Evolutionary conservation across 2,113 vertebrate genomes (phyloP), one percentile per base, ranked within the genome.

Genomic region (Eptatretus burgeri): DNA sequence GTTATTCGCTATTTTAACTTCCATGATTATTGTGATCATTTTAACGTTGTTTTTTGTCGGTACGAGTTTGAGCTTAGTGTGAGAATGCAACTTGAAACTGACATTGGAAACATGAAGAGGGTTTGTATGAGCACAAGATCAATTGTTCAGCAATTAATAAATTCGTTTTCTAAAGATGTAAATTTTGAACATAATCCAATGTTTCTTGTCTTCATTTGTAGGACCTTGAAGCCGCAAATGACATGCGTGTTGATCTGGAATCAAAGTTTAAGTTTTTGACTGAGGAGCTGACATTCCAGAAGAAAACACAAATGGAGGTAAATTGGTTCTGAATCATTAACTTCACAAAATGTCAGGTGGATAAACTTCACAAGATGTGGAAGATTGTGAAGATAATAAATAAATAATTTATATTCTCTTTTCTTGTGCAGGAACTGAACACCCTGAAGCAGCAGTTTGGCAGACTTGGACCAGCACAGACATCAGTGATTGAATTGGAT

Each of bases 31-130:
- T 41, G 27, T 41, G 27, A 41, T 41, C 27, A 7, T 41, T 41
- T 41, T 7, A 41, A 41, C 7, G 27, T 3, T 41, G 27, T 41
- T 41, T 41, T 7, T 63, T 67, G 50, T 63, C 75, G 74, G 69
- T 65, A 69, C 64, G 74, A 75, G 64, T 74, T 75, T 67, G 74
- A 75, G 64, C 69, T 72, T 64, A 73, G 74, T 16, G 74, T 75
- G 60, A 74, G 67, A 69, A 74, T 69, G 62, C 74, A 75, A 64
- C 72, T 75, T 63, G 74, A 75, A 65, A 68, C 71, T 52, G 74
- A 75, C 64, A 72, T 74, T 52, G 63, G 53, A 60, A 65, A 69
- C 52, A 75, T 74, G 74, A 75, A 72, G 70, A 69, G 69, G 71
- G 74, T 73, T 65, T 41, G 27, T 41, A 7, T 5, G 7, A 41